These are phyloP conservation scores for Cisticola juncidis DNA, from an alignment of 2,113 vertebrate genomes.

Conservation along the genomic window DNA sequence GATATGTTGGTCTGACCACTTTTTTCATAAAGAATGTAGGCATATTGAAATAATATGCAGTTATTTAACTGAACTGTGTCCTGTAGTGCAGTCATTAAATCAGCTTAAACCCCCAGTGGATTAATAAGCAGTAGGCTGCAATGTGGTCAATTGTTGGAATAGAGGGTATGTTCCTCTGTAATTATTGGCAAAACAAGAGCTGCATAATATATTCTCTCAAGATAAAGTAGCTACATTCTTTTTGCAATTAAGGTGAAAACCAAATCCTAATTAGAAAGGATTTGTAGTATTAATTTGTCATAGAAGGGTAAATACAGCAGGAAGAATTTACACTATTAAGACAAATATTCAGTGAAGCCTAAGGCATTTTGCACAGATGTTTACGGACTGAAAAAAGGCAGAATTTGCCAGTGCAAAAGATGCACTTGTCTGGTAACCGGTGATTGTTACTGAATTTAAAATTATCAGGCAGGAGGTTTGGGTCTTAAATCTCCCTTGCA, in stretches of 20 bases:
- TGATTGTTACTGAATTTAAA: background rate
- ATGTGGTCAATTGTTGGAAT: background rate
- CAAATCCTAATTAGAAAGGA: slow-evolving; percentile 12
- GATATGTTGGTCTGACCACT: background rate
- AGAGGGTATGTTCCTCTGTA: background rate
- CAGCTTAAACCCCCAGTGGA: background rate
- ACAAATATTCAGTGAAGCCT: background rate
- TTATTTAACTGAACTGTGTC: background rate
- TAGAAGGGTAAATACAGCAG: background rate
- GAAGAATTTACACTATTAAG: background rate
- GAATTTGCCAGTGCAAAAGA: background rate
- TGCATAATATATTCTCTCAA: background rate
- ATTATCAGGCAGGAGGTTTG: background rate
- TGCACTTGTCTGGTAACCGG: background rate
- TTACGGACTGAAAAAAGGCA: background rate
- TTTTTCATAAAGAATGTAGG: background rate
- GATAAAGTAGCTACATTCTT: slow-evolving; percentile 8
- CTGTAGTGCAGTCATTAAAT: background rate
- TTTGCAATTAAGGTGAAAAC: slow-evolving; percentile 28
- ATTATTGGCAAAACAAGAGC: background rate
- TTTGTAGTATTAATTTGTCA: slow-evolving; percentile 17
- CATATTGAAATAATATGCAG: background rate
- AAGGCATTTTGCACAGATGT: background rate
- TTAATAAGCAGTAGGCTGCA: background rate
- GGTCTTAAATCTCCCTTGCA: background rate